Base-by-base conservation (phyloP, 53 echinoderm and acorn worm species). In the Pentamera pediparva region DNA sequence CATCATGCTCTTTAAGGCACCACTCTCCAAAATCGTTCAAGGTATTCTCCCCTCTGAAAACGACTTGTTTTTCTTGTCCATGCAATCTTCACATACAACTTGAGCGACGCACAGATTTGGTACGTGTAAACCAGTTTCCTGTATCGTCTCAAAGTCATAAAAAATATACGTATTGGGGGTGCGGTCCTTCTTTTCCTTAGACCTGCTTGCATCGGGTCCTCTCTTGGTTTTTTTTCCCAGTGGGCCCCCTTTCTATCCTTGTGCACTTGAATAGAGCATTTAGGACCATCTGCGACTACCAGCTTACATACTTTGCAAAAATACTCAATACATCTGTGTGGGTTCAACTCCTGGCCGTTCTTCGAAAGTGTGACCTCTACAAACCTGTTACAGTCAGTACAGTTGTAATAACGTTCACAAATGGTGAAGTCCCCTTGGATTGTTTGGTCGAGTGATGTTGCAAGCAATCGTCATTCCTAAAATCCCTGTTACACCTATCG, bases 401-500 rank as follows among this genome's bases (percentile, higher is more conserved):
- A 90, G 6, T 35, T 67, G 28, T 41, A 65, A 43, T 28, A 62
- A 13, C 36, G 15, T 41, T 56, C 56, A 56, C 35, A 31, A 7
- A 58, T 64, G 22, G 26, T 38, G 19, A 2, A 2, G 20, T 50
- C 58, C 51, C 6, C 40, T 37, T 39, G 45, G 41, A 28, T 29
- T 20, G 6, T 28, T 57, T 19, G 9, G 5, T 25, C 17, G 67
- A 36, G 26, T 92, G 84, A 33, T 78, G 69, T 5, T 65, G 34
- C 54, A 45, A 84, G 56, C 92, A 92, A 1, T 17, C 6, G 4
- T 21, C 4, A 33, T 78, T 72, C 43, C 84, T 87, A 63, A 87
- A 92, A 27, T 81, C 37, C 8, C 81, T 63, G 45, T 87, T 65
- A n/a, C 92, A 92, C 6, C 62, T 54, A 9, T 52, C 37, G 32